phyloP scores from a whole-genome alignment of 64 coral and sea anemone genomes.

The Orbicella faveolata region DNA sequence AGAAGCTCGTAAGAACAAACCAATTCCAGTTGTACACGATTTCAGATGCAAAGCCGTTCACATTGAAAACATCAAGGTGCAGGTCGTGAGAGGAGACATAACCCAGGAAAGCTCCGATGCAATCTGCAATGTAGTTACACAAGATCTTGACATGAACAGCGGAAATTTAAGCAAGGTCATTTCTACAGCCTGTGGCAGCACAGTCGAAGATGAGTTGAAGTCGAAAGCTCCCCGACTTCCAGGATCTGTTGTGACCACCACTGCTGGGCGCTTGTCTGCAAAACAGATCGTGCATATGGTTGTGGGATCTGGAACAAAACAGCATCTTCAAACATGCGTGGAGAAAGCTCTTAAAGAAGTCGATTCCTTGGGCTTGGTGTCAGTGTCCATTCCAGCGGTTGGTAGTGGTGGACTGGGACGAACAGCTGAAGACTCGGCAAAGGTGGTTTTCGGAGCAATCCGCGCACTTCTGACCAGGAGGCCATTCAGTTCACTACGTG shows the following conservation, averaged over 20 bases:
- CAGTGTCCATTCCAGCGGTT: slow-evolving; percentile 44
- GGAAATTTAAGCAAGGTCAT: slow-evolving; percentile 18
- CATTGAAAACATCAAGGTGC: background rate
- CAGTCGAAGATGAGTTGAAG: background rate
- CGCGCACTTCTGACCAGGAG: background rate
- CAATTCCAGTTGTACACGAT: background rate
- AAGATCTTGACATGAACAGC: slow-evolving; percentile 25
- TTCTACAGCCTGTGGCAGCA: background rate
- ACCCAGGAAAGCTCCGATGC: background rate
- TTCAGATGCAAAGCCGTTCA: background rate
- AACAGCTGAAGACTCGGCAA: slow-evolving; percentile 7
- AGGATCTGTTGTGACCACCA: background rate
- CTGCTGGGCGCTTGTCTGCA: background rate
- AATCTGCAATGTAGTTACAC: slow-evolving; percentile 16
- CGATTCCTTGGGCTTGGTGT: background rate
- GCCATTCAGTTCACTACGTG: background rate
- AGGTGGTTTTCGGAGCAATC: slow-evolving; percentile 21
- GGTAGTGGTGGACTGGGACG: slow-evolving; percentile 19
- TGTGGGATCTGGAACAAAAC: background rate
- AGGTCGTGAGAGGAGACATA: background rate
- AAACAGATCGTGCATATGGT: slow-evolving; percentile 19
- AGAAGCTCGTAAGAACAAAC: background rate
- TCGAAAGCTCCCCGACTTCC: background rate
- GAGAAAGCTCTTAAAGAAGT: slow-evolving; percentile 22
- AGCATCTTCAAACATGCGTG: slow-evolving; percentile 23